These are phyloP conservation scores for Troglohyphantes excavatus DNA, from an alignment of 2,888 invertebrate species.

Conservation along the genomic window DNA sequence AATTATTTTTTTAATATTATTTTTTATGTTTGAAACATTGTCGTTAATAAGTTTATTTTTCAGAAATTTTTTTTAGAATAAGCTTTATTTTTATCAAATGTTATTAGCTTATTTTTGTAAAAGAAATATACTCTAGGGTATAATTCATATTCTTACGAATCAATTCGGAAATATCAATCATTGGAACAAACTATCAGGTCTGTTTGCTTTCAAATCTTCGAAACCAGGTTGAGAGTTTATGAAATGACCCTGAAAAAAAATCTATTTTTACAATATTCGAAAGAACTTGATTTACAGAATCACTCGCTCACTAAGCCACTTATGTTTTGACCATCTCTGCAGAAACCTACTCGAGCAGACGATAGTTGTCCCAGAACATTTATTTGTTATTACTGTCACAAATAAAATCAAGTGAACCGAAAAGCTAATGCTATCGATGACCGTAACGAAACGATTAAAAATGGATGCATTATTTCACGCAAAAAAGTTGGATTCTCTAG, in stretches of 20 bases:
- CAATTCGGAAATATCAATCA: constrained; percentile 16
- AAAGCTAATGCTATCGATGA: constrained; percentile 39
- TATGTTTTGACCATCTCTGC: background rate
- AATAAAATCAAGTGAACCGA: constrained; percentile 48
- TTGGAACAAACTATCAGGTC: constrained; percentile 20
- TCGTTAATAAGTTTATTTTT: too few relatives aligned
- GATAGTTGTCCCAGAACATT: background rate
- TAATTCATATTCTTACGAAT: background rate
- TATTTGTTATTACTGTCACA: constrained; percentile 14
- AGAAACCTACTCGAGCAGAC: background rate
- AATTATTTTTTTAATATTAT: too few relatives aligned
- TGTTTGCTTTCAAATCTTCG: background rate
- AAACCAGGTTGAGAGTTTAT: constrained; percentile 6
- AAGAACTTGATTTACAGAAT: background rate
- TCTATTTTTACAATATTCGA: constrained; percentile 4
- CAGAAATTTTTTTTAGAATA: too few relatives aligned
- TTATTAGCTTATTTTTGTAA: too few relatives aligned
- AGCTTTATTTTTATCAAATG: too few relatives aligned
- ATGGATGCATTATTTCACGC: background rate
- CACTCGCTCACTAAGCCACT: background rate
- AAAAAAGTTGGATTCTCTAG: background rate
- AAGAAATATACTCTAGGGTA: too few relatives aligned
- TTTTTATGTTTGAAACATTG: too few relatives aligned
- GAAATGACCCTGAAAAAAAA: constrained; percentile 41
- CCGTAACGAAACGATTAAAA: constrained; percentile 47